Evolutionary conservation across 2,113 vertebrate species (phyloP).

Genomic region (Albula goreensis): DNA sequence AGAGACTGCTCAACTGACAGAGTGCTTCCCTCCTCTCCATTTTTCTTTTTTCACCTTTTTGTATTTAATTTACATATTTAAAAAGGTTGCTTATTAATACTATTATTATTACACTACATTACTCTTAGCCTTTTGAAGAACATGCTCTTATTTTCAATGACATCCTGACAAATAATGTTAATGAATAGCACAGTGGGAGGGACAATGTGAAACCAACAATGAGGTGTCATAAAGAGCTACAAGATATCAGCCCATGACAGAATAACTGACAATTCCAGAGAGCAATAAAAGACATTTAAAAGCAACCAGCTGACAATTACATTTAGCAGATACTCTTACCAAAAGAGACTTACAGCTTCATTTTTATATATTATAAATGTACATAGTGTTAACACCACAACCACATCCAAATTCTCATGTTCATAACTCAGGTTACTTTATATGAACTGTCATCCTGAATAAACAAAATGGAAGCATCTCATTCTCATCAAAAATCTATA

Average conservation of each 20-base stretch:
- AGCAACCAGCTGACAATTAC: not conserved
- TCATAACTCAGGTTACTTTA: not conserved
- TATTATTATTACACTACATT: too few species aligned
- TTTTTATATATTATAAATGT: too few species aligned
- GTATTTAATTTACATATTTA: not conserved
- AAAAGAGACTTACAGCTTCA: too few species aligned
- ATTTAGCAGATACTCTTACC: too few species aligned
- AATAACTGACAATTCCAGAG: not conserved
- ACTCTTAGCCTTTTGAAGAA: too few species aligned
- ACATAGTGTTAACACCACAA: not conserved
- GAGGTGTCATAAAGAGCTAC: too few species aligned
- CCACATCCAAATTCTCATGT: slow-evolving; percentile 7
- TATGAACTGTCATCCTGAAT: not conserved
- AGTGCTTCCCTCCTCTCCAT: not conserved
- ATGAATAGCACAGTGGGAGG: not conserved
- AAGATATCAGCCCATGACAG: not conserved
- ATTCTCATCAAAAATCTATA: not conserved
- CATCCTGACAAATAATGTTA: not conserved
- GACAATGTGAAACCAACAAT: not conserved
- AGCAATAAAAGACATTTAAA: not conserved
- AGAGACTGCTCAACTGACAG: slow-evolving; percentile 16
- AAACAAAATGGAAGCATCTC: not conserved
- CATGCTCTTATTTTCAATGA: too few species aligned
- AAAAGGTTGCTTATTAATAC: too few species aligned
- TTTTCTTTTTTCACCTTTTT: not conserved